phyloP scores from a whole-genome alignment of 2,113 vertebrate genomes.

The Amphilophus citrinellus region DNA sequence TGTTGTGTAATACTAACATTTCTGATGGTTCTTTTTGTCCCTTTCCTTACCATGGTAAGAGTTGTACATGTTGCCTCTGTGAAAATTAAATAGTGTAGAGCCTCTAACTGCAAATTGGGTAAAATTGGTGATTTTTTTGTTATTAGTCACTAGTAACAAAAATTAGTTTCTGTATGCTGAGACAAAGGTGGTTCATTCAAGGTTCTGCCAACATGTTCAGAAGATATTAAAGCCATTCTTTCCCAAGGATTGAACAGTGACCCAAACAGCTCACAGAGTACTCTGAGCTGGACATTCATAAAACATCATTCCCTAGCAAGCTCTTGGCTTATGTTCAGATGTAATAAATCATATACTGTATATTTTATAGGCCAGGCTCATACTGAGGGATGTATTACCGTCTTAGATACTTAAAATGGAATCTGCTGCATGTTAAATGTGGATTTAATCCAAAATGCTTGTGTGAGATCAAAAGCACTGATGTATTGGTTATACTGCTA shows the following conservation, averaged over 20 bases:
- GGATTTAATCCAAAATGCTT: neutral
- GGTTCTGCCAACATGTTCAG: conserved; percentile 43
- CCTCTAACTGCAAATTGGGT: neutral
- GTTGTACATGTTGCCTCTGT: neutral
- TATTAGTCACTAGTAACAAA: conserved; percentile 38
- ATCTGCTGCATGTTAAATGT: conserved; percentile 36
- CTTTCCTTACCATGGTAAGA: neutral
- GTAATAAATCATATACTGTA: conserved; percentile 82
- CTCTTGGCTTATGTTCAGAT: conserved; percentile 74
- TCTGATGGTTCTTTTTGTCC: neutral
- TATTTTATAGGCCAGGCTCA: conserved; percentile 79
- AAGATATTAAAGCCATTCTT: conserved; percentile 70
- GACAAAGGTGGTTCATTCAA: conserved; percentile 48
- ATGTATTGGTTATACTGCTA: neutral
- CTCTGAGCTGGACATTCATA: conserved; percentile 78
- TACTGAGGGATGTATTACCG: conserved; percentile 59
- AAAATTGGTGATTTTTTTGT: conserved; percentile 43
- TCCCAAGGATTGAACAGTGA: conserved; percentile 77
- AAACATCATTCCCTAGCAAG: conserved; percentile 78
- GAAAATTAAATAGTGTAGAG: neutral
- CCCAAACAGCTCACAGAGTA: conserved; percentile 80
- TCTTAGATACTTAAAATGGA: conserved; percentile 63
- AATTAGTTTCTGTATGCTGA: conserved; percentile 11
- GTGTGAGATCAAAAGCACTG: neutral
- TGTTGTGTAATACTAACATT: neutral